Evolutionary conservation across 2,113 vertebrate species (phyloP).

Genomic region (Emydura subglobosa): DNA sequence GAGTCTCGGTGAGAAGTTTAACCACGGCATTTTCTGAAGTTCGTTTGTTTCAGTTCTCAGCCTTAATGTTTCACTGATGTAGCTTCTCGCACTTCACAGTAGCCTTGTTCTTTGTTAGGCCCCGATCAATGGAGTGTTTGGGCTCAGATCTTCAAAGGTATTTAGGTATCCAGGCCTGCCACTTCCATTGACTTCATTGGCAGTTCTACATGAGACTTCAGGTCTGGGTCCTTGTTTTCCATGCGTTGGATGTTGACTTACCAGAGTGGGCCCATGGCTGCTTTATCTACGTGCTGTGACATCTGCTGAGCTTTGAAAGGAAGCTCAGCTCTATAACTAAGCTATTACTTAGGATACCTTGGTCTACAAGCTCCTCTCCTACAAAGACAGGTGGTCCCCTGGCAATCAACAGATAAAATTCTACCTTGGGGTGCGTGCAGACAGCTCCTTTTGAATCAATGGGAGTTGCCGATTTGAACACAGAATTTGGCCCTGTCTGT

Average conservation of each 20-base stretch:
- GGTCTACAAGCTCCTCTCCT: neutral
- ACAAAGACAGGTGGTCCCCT: neutral
- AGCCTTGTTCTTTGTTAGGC: neutral
- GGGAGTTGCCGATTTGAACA: neutral
- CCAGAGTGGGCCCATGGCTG: neutral
- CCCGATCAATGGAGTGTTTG: neutral
- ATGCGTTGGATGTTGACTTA: neutral
- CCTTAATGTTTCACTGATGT: neutral
- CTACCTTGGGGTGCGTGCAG: neutral
- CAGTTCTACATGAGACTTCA: neutral
- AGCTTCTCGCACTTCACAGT: neutral
- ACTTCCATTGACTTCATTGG: neutral
- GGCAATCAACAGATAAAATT: neutral
- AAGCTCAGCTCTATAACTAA: neutral
- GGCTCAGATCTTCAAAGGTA: neutral
- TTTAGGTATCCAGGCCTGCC: neutral
- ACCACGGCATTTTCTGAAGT: neutral
- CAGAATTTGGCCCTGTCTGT: neutral
- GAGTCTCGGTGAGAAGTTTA: fast-evolving
- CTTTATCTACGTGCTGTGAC: neutral
- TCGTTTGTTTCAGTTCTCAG: neutral
- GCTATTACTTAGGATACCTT: neutral
- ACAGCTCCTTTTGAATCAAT: neutral
- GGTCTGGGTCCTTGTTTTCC: neutral
- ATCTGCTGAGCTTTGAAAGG: neutral